phyloP scores from a whole-genome alignment of 1,140 invertebrate species.

The Lucilia cuprina region DNA sequence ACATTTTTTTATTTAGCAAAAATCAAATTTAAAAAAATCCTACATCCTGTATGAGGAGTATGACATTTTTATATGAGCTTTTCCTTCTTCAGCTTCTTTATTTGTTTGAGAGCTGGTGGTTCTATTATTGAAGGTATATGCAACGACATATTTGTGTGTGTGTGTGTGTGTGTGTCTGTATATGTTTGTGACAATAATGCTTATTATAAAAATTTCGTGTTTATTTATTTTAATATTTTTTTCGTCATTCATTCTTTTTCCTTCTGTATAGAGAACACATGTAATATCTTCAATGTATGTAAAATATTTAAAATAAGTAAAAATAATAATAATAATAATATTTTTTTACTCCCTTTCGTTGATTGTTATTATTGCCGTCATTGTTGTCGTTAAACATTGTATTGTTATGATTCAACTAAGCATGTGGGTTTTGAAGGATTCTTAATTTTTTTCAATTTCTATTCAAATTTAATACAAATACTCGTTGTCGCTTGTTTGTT shows the following conservation, averaged over 20 bases:
- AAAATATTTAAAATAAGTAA: neutral
- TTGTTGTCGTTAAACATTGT: conserved; percentile 26
- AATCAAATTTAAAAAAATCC: neutral
- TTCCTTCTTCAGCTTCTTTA: neutral
- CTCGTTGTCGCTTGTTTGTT: neutral
- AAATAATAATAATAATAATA: neutral
- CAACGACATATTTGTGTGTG: neutral
- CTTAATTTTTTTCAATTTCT: conserved; percentile 1
- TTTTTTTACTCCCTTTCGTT: conserved; percentile 10
- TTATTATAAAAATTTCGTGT: conserved; percentile 30
- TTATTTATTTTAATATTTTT: conserved; percentile 22
- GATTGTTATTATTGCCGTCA: conserved; percentile 27
- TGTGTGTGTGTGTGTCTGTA: neutral
- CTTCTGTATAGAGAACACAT: neutral
- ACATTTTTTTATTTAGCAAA: neutral
- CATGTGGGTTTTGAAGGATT: conserved; percentile 23
- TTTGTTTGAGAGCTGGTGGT: neutral
- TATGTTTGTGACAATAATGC: conserved; percentile 21
- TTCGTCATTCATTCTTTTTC: neutral
- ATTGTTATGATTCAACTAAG: conserved; percentile 15
- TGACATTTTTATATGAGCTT: neutral
- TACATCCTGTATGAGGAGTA: conserved; percentile 8
- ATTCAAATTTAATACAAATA: conserved; percentile 27
- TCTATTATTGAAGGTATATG: neutral
- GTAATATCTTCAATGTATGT: conserved; percentile 19